Conservation (phyloP, 53 echinoderm and acorn worm species). For the Mesocentrotus franciscanus region DNA sequence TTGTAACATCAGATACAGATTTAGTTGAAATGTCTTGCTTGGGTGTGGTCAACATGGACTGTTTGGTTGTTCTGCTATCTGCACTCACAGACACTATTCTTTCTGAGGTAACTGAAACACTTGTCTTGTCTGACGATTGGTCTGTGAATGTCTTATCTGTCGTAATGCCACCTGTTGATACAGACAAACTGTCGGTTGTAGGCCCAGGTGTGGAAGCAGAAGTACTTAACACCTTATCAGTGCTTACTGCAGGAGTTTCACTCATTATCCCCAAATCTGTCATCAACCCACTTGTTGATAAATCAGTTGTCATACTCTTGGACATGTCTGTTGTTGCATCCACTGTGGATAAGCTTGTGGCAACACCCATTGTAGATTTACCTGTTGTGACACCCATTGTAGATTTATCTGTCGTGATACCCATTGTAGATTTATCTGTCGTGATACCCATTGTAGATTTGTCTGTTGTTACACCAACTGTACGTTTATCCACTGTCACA, state of each 20-base stretch:
- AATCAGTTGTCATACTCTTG: conserved; percentile 15
- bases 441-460: background rate
- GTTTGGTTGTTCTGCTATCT: background rate
- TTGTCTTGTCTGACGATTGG: background rate
- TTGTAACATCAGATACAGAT: background rate
- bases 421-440: background rate
- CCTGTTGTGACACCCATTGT: conserved; percentile 8
- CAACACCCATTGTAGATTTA: background rate
- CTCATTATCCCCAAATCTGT: background rate
- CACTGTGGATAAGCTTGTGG: background rate
- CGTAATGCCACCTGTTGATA: background rate
- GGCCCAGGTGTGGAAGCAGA: background rate
- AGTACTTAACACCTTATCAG: background rate
- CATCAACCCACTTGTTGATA: background rate
- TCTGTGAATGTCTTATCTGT: background rate
- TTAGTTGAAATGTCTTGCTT: background rate
- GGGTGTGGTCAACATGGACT: background rate
- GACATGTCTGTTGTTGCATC: background rate
- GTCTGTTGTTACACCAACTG: background rate
- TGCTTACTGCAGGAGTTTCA: background rate
- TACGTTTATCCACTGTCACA: background rate
- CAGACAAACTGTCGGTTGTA: background rate
- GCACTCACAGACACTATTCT: background rate
- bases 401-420: background rate
- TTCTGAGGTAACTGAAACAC: background rate